Evolutionary conservation across 1,140 invertebrate genomes (phyloP), one percentile per base, ranked within the genome.

Genomic region (Copidosoma floridanum): DNA sequence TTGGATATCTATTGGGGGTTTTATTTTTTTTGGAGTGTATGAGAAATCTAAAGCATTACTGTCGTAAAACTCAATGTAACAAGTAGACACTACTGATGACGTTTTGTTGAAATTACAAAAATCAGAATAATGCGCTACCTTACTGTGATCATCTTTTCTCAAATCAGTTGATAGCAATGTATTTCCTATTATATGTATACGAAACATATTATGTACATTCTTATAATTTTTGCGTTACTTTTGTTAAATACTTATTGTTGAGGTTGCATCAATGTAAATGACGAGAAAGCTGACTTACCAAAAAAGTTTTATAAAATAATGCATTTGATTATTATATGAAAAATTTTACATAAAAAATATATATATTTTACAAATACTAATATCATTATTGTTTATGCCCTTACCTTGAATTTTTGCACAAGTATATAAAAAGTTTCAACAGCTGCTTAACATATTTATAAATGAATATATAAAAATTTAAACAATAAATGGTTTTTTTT

Each of bases 11-110:
- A 67, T 97, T 7, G 96, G 97, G 10, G 97, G 96, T 1, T 92
- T 90, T 65, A 88, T 99, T 54, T 99, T 97, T 77, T 94, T 99
- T 73, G 96, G 97, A 18, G 86, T 89, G 16, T 98, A 97, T 75
- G 96, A 92, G 70, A 72, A 85, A 69, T 75, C 81, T n/a, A 82
- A 75, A 69, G 66, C 69, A 59, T 47, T 73, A 21, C 52, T 62
- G 32, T 23, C 18, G n/a, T n/a, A n/a, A n/a, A n/a, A n/a, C n/a
- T n/a, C n/a, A n/a, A n/a, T n/a, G n/a, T n/a, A n/a, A n/a, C n/a
- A n/a, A n/a, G n/a, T n/a, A n/a, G n/a, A n/a, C n/a, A n/a, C n/a
- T n/a, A n/a, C n/a, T n/a, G n/a, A n/a, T n/a, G n/a, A n/a, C n/a
- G n/a, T n/a, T n/a, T n/a, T n/a, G n/a, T n/a, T n/a, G n/a, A n/a